phyloP scores from a whole-genome alignment of 2,888 invertebrate species.

The Leptarthrus brevirostris region DNA sequence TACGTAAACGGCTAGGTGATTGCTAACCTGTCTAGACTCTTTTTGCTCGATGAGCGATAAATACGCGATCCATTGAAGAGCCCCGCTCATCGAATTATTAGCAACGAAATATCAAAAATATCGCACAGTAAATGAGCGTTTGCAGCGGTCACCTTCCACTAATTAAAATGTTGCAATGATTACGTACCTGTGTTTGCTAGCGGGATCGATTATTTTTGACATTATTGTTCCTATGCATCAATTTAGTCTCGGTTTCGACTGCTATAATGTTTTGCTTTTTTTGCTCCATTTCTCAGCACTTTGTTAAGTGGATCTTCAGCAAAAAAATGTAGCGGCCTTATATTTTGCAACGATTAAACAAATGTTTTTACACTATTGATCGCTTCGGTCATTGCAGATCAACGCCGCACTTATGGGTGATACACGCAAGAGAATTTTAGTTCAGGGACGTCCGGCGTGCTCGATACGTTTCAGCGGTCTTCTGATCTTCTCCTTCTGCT shows the following conservation, averaged over 20 bases:
- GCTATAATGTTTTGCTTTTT: not conserved
- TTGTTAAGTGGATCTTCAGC: not conserved
- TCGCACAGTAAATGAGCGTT: not conserved
- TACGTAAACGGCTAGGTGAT: not conserved
- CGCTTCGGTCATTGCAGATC: not conserved
- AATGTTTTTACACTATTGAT: not conserved
- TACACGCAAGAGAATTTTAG: not conserved
- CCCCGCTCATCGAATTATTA: not conserved
- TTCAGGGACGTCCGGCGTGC: slow-evolving; percentile 35
- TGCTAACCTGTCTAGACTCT: not conserved
- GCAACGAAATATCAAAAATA: not conserved
- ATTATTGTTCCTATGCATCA: not conserved
- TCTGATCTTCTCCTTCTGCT: not conserved
- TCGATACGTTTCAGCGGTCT: slow-evolving; percentile 9
- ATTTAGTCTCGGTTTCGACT: not conserved
- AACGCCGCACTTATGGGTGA: not conserved
- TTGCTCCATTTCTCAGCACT: not conserved
- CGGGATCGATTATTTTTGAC: not conserved
- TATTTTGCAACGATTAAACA: not conserved
- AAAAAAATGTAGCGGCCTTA: not conserved
- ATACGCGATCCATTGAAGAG: not conserved
- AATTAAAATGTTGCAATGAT: not conserved
- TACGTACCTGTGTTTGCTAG: not conserved
- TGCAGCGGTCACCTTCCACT: not conserved
- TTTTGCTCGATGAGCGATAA: not conserved